Conservation (phyloP, 2,797 vertebrate species). For the Sebastes steindachneri region DNA sequence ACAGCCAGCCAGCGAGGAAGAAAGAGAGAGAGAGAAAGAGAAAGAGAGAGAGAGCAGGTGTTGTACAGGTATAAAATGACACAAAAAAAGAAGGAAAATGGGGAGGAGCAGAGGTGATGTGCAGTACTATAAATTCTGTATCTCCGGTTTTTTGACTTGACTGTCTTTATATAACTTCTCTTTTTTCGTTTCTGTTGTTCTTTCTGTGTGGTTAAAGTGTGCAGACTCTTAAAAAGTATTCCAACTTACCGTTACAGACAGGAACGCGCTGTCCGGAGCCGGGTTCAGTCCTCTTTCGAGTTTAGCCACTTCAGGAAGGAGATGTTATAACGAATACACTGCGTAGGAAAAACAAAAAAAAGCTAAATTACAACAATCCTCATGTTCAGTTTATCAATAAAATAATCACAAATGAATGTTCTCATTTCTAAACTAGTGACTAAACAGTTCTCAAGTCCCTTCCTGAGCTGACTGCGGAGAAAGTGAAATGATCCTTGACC, state of each 20-base stretch:
- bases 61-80: conserved; percentile 74
- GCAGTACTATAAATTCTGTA: conserved; percentile 98
- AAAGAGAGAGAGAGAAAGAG: background rate
- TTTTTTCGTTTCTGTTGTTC: conserved; percentile 89
- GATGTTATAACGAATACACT: conserved; percentile 29
- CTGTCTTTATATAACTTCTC: conserved; percentile 92
- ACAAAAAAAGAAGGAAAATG: conserved; percentile 21
- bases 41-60: conserved; percentile 6
- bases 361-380: conserved; percentile 4
- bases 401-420: conserved; percentile 64
- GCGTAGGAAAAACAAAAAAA: conserved; percentile 4
- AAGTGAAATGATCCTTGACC: conserved; percentile 90
- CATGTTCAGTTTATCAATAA: conserved; percentile 47
- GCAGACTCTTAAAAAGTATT: conserved; percentile 86
- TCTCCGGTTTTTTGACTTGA: conserved; percentile 96
- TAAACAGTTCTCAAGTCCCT: conserved; percentile 44
- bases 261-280: conserved; percentile 40
- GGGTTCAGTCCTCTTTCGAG: conserved; percentile 60
- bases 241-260: conserved; percentile 82
- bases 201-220: conserved; percentile 96
- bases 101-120: conserved; percentile 74
- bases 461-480: conserved; percentile 81
- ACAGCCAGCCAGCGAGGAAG: conserved; percentile 12
- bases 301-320: conserved; percentile 74
- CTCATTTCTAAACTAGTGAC: conserved; percentile 49